Conservation (phyloP, 2,888 invertebrate species). For the Buathra laborator region DNA sequence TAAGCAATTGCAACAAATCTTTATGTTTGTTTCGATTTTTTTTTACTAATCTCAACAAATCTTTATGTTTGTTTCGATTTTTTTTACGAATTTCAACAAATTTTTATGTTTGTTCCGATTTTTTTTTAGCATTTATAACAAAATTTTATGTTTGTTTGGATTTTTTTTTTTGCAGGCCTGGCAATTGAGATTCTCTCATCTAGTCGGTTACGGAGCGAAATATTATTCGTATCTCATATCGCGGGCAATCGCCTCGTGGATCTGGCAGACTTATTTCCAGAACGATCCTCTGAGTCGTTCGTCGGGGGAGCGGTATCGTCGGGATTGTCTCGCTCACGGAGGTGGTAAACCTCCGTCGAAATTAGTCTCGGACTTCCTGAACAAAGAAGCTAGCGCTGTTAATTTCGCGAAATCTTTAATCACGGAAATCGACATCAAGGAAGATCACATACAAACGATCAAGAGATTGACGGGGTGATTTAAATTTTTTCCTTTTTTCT, state of each 20-base stretch:
- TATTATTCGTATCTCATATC: slow-evolving; percentile 99
- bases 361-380: slow-evolving; percentile 92
- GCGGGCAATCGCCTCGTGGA: slow-evolving; percentile 95
- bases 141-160: not conserved
- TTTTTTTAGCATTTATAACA: not conserved
- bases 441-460: slow-evolving; percentile 84
- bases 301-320: slow-evolving; percentile 93
- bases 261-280: slow-evolving; percentile 96
- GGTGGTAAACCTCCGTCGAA: slow-evolving; percentile 94
- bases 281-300: slow-evolving; percentile 91
- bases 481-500: not conserved
- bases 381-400: slow-evolving; percentile 91
- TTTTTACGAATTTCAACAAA: not conserved
- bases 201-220: slow-evolving; percentile 99
- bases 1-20: too few relatives aligned
- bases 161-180: slow-evolving; percentile 89
- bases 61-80: not conserved
- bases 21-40: not conserved
- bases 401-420: slow-evolving; percentile 93
- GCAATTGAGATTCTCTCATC: slow-evolving; percentile 98
- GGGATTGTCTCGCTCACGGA: slow-evolving; percentile 93
- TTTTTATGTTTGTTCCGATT: not conserved
- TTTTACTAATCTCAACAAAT: not conserved
- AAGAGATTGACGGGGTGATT: slow-evolving; percentile 62
- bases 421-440: slow-evolving; percentile 90